phyloP scores from a whole-genome alignment of 2,797 vertebrate species.

The Gambelia wislizenii region DNA sequence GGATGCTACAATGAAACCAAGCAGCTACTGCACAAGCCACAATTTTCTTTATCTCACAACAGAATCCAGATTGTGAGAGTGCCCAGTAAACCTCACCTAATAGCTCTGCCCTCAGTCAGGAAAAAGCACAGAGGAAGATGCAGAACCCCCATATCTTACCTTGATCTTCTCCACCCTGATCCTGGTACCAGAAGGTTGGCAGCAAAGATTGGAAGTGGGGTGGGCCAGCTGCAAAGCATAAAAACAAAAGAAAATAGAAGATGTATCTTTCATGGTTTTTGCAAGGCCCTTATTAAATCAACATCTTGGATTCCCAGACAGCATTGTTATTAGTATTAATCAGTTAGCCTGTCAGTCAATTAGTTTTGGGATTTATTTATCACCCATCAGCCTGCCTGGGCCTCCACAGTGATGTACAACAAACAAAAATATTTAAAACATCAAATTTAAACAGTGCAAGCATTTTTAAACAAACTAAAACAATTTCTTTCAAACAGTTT shows the following conservation, averaged over 20 bases:
- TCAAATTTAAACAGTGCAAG: too few species aligned
- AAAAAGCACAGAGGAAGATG: not conserved
- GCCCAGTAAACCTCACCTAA: not conserved
- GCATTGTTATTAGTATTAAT: too few species aligned
- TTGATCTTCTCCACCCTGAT: constrained; percentile 14
- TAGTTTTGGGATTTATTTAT: too few species aligned
- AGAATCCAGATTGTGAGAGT: too few species aligned
- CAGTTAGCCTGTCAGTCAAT: too few species aligned
- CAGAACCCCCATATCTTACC: not conserved
- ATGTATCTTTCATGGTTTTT: not conserved
- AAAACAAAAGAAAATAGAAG: not conserved
- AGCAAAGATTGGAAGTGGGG: not conserved
- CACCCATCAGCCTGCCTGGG: too few species aligned
- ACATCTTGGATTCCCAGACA: not conserved
- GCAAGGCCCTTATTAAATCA: not conserved
- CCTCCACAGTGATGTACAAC: too few species aligned
- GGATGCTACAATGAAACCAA: not conserved
- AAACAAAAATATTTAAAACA: too few species aligned
- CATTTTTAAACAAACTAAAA: too few species aligned
- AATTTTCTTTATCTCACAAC: not conserved
- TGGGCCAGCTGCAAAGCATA: not conserved
- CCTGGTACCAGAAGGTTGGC: not conserved
- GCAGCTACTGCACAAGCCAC: not conserved
- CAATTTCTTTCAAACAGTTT: too few species aligned
- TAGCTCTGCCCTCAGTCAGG: not conserved